Base-by-base conservation (phyloP, 2,797 vertebrate species). In the Coranthus polyacanthus region DNA sequence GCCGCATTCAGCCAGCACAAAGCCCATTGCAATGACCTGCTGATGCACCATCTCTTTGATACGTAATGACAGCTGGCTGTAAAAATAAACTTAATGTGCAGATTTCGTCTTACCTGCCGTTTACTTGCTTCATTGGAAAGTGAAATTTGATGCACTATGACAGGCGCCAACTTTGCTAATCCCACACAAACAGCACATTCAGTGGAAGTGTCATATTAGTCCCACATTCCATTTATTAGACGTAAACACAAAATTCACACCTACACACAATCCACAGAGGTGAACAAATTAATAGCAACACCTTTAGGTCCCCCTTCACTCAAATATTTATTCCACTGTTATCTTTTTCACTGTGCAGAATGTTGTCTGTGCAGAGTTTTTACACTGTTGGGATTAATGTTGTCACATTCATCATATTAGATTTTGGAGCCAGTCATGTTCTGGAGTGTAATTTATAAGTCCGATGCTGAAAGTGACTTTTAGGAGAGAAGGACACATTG, bases 1-100 rank as follows among this genome's bases (percentile, higher is more conserved):
- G 3, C 32, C 17, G 53, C 32, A 49, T 71, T 74, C 44, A 63
- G 61, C 38, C 50, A 46, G 62, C 18, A 63, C 51, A 55, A 62
- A 82, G 45, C 41, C 47, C 29, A 61, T 68, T 50, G 38, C 60
- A 26, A 11, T 43, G 72, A 74, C 24, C 46, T n/a, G n/a, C n/a
- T n/a, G n/a, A n/a, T n/a, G n/a, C n/a, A n/a, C n/a, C n/a, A n/a
- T n/a, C n/a, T n/a, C n/a, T n/a, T n/a, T n/a, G n/a, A n/a, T 13
- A 22, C 22, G 29, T 56, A 17, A 34, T 12, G 24, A 51, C 47
- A 42, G 51, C 6, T 49, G 47, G n/a, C n/a, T n/a, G n/a, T n/a
- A n/a, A n/a, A n/a, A n/a, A n/a, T n/a, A n/a, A n/a, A n/a, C n/a
- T n/a, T n/a, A n/a, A n/a, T n/a, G n/a, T n/a, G n/a, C n/a, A n/a